phyloP scores from a whole-genome alignment of 2,888 invertebrate species.

The Eristalis pertinax region DNA sequence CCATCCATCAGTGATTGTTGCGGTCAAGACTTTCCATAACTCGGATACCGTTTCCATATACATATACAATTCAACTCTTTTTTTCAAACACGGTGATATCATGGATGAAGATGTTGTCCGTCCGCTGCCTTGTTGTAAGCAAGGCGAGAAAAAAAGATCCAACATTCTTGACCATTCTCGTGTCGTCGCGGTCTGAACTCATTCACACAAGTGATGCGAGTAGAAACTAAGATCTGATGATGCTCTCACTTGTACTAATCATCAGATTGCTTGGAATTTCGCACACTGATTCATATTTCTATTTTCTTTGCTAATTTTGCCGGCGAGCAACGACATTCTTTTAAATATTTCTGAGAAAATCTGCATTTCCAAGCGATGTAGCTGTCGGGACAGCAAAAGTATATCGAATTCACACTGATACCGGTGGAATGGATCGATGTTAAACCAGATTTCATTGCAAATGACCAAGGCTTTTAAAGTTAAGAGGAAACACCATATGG shows the following conservation, averaged over 20 bases:
- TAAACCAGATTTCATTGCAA: neutral
- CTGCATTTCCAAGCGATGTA: neutral
- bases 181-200: neutral
- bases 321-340: neutral
- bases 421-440: neutral
- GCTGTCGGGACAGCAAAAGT: neutral
- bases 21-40: constrained; percentile 43
- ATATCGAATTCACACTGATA: neutral
- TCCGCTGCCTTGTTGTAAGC: no score
- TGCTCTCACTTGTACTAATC: neutral
- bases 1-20: constrained; percentile 4
- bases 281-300: neutral
- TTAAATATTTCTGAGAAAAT: neutral
- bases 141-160: neutral
- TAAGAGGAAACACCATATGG: constrained; percentile 44
- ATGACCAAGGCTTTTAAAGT: neutral
- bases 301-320: neutral
- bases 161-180: constrained; percentile 14
- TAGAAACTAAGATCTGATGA: neutral
- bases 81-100: constrained; percentile 32
- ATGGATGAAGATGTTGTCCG: constrained; percentile 5
- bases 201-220: neutral
- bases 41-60: constrained; percentile 2
- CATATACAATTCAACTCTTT: neutral
- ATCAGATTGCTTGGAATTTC: constrained; percentile 1